A percentile compares a stretch with the other conserved stretches of the same genome.
These are phyloP conservation scores for Oxyruncus cristatus DNA, from an alignment of 2,113 vertebrate genomes.

Conservation along the genomic window DNA sequence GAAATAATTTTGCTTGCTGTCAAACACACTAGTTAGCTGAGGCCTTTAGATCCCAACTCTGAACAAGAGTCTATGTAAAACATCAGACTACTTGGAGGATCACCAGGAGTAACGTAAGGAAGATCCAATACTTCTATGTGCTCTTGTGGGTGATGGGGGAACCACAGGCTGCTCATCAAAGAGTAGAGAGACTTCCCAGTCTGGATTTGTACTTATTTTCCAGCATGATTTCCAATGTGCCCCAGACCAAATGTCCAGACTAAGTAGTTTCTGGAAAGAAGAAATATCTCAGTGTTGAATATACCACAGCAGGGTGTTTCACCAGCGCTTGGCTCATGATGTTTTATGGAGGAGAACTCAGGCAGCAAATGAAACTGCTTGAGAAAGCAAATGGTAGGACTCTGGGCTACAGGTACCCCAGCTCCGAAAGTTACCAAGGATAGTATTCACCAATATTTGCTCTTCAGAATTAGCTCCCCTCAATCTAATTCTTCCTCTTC, in stretches of 20 bases:
- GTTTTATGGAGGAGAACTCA: background rate
- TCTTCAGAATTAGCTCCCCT: background rate
- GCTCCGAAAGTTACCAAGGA: background rate
- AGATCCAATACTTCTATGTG: background rate
- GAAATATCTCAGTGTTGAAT: background rate
- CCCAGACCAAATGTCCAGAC: background rate
- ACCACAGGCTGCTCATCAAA: slow-evolving; percentile 12
- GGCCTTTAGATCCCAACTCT: background rate
- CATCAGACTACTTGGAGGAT: background rate
- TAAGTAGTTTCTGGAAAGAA: background rate
- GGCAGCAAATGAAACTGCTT: background rate
- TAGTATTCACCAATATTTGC: background rate
- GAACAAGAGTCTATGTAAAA: background rate
- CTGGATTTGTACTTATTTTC: background rate
- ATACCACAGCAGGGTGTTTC: background rate
- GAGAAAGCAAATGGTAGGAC: background rate
- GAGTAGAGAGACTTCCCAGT: background rate
- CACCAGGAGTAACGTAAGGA: slow-evolving; percentile 32
- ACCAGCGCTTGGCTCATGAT: background rate
- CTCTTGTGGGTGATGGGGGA: background rate
- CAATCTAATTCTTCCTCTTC: background rate
- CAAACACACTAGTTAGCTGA: background rate
- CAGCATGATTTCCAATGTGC: background rate
- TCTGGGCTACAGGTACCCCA: background rate
- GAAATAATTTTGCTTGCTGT: background rate